Conservation (phyloP, 2,888 invertebrate species). For the Phrixothrix hirtus region DNA sequence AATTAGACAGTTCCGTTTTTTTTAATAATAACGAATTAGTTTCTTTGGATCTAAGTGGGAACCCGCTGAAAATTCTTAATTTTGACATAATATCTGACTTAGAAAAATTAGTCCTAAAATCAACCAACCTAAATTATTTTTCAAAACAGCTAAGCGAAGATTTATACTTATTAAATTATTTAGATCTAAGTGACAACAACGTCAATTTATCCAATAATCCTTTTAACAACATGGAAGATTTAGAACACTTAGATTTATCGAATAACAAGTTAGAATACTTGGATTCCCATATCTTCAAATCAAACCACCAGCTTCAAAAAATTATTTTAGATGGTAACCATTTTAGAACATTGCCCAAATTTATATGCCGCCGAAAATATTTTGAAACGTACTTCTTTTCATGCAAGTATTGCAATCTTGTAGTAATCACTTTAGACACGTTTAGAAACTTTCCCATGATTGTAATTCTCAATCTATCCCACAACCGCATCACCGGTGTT, state of each 20-base stretch:
- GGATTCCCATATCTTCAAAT: slow-evolving; percentile 69
- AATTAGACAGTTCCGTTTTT: slow-evolving; percentile 67
- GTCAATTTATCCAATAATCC: slow-evolving; percentile 71
- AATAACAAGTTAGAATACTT: slow-evolving; percentile 71
- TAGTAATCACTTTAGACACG: slow-evolving; percentile 64
- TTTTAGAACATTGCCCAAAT: slow-evolving; percentile 70
- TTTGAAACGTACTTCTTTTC: slow-evolving; percentile 72
- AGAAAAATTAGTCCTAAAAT: slow-evolving; percentile 69
- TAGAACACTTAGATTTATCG: slow-evolving; percentile 74
- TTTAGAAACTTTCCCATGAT: slow-evolving; percentile 74
- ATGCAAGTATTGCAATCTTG: slow-evolving; percentile 73
- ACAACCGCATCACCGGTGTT: slow-evolving; percentile 63
- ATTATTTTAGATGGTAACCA: slow-evolving; percentile 73
- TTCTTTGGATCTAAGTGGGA: slow-evolving; percentile 70
- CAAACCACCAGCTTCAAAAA: slow-evolving; percentile 70
- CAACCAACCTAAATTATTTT: slow-evolving; percentile 68
- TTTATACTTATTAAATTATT: slow-evolving; percentile 65
- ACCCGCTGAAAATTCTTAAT: slow-evolving; percentile 67
- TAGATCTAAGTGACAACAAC: slow-evolving; percentile 71
- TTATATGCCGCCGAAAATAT: slow-evolving; percentile 63
- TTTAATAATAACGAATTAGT: slow-evolving; percentile 67
- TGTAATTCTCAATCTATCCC: slow-evolving; percentile 67
- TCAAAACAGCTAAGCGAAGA: slow-evolving; percentile 68
- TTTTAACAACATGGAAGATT: slow-evolving; percentile 67
- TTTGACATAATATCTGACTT: slow-evolving; percentile 66